A percentile compares a stretch with the other conserved stretches of the same genome.
Evolutionary conservation across 2,113 vertebrate species (phyloP).

Genomic region (Trichechus manatus): DNA sequence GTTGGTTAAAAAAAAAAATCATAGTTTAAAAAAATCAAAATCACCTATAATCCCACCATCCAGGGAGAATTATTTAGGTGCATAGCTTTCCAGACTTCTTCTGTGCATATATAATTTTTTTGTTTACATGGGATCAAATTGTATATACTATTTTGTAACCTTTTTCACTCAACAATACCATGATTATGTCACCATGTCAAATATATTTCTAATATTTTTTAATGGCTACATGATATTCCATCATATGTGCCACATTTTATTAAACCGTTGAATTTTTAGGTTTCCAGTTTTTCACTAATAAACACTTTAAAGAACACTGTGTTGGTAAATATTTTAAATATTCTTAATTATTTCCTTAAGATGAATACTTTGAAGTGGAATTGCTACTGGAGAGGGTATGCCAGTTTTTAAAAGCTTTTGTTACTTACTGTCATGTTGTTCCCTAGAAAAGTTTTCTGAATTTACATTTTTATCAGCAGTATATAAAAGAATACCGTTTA

Average conservation of each 20-base stretch:
- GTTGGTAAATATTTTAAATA: conserved; percentile 56
- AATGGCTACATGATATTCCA: conserved; percentile 70
- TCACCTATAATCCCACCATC: background rate
- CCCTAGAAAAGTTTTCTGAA: background rate
- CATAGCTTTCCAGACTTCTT: conserved; percentile 55
- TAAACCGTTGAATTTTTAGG: conserved; percentile 77
- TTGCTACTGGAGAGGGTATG: background rate
- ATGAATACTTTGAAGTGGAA: background rate
- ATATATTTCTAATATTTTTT: conserved; percentile 68
- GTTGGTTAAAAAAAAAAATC: background rate
- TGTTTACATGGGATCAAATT: conserved; percentile 67
- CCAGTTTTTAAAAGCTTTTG: conserved; percentile 26
- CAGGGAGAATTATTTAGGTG: conserved; percentile 9
- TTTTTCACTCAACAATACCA: conserved; percentile 65
- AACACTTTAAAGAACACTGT: conserved; percentile 75
- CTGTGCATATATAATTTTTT: conserved; percentile 66
- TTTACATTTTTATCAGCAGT: conserved; percentile 6
- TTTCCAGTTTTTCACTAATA: conserved; percentile 82
- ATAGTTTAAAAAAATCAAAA: background rate
- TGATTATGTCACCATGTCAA: conserved; percentile 65
- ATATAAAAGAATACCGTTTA: background rate
- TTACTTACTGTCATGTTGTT: background rate
- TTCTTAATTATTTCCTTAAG: conserved; percentile 45
- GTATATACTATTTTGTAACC: conserved; percentile 76
- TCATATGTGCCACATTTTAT: conserved; percentile 77